These are phyloP conservation scores for Meliscaeva auricollis DNA, from an alignment of 2,888 invertebrate species.

Conservation along the genomic window DNA sequence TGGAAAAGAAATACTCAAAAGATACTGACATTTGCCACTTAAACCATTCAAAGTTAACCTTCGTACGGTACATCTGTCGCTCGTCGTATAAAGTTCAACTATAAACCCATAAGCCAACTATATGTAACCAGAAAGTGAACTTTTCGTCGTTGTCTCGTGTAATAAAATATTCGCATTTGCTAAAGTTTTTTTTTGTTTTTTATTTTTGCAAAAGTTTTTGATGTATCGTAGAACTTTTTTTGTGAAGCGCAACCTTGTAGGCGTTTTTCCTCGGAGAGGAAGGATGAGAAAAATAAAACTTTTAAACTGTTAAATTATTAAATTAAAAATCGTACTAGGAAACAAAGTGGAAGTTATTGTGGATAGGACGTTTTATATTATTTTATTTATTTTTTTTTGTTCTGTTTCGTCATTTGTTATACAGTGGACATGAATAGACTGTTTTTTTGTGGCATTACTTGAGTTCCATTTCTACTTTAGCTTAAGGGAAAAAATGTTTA, in stretches of 20 bases:
- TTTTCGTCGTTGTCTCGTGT: neutral
- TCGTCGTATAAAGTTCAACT: no score
- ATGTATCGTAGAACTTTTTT: constrained; percentile 4
- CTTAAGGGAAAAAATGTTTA: constrained; percentile 13
- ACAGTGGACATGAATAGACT: constrained; percentile 28
- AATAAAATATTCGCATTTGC: neutral
- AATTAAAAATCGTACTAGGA: neutral
- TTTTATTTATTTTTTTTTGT: neutral
- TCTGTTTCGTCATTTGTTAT: neutral
- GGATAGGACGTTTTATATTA: neutral
- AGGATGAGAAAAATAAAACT: neutral
- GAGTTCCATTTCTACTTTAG: constrained; percentile 25
- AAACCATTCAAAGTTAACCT: no score
- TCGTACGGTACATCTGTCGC: no score
- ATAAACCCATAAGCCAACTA: neutral
- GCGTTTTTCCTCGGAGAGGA: neutral
- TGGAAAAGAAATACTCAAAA: no score
- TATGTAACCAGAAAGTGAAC: neutral
- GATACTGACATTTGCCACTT: no score
- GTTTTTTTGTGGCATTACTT: constrained; percentile 38
- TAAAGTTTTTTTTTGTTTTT: neutral
- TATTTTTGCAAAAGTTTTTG: constrained; percentile 16
- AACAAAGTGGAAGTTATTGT: neutral
- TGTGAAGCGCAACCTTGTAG: constrained; percentile 4
- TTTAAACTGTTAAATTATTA: constrained; percentile 62